A percentile compares a stretch with the other conserved stretches of the same genome.
Evolutionary conservation across 2,113 vertebrate species (phyloP).

Genomic region (Laticauda laticaudata): DNA sequence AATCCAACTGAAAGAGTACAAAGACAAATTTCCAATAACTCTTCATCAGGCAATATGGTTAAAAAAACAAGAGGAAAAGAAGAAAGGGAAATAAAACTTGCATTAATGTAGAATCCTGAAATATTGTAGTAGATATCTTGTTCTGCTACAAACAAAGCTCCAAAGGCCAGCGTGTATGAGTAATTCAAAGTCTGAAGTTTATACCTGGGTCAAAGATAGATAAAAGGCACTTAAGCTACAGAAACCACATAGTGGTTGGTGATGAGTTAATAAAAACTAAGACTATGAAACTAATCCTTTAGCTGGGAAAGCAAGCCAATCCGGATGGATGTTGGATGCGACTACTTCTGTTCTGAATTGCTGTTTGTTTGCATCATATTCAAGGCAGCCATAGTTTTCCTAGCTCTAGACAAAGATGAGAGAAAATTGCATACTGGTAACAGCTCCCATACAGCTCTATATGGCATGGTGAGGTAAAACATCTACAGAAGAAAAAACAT

Average conservation of each 20-base stretch:
- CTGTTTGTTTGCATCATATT: background rate
- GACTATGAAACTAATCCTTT: background rate
- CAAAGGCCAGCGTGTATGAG: background rate
- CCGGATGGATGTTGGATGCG: background rate
- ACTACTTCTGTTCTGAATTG: background rate
- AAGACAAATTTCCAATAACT: background rate
- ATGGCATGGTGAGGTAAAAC: background rate
- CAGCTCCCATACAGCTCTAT: background rate
- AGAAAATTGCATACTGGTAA: background rate
- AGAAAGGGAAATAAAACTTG: background rate
- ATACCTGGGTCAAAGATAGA: background rate
- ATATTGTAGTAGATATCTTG: background rate
- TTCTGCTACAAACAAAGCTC: background rate
- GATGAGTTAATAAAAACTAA: background rate
- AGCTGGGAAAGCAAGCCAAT: background rate
- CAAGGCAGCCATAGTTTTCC: background rate
- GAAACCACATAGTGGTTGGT: background rate
- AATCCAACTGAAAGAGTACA: background rate
- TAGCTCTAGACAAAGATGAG: background rate
- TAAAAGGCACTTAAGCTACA: background rate
- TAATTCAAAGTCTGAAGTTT: background rate
- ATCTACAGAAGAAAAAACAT: background rate
- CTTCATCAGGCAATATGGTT: background rate
- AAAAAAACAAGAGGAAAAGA: background rate
- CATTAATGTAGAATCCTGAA: background rate